phyloP scores from a whole-genome alignment of 2,113 vertebrate genomes.

The Polypterus senegalus region DNA sequence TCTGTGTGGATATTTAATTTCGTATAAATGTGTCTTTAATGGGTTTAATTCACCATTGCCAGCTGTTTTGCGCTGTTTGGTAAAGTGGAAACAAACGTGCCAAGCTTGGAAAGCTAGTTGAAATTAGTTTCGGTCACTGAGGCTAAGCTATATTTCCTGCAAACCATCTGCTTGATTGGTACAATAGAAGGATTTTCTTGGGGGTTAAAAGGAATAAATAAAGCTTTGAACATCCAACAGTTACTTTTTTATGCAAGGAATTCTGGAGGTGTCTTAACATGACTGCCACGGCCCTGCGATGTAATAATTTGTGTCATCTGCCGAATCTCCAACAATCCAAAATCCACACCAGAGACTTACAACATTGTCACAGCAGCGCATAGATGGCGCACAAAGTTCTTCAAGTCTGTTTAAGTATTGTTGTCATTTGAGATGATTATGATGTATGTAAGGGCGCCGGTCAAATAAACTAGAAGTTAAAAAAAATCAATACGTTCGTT shows the following conservation, averaged over 20 bases:
- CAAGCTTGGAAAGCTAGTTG: constrained; percentile 88
- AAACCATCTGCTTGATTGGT: constrained; percentile 96
- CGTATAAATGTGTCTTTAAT: constrained; percentile 95
- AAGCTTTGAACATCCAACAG: constrained; percentile 54
- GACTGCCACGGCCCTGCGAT: constrained; percentile 21
- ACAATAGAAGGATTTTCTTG: constrained; percentile 96
- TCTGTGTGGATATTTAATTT: constrained; percentile 79
- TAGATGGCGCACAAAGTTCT: too few relatives aligned
- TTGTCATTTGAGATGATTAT: too few relatives aligned
- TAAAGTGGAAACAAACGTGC: constrained; percentile 81
- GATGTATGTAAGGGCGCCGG: too few relatives aligned
- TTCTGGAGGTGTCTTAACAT: constrained; percentile 65
- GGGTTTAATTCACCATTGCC: constrained; percentile 84
- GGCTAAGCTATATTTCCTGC: constrained; percentile 90
- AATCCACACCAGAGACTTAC: too few relatives aligned
- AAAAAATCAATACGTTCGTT: too few relatives aligned
- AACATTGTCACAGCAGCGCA: too few relatives aligned
- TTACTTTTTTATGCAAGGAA: constrained; percentile 56
- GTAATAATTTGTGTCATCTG: neutral
- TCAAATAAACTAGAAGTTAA: too few relatives aligned
- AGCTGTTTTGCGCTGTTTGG: constrained; percentile 86
- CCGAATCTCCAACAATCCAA: too few relatives aligned
- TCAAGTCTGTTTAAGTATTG: too few relatives aligned
- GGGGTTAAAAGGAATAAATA: constrained; percentile 45
- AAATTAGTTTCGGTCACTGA: constrained; percentile 97